phyloP scores from a whole-genome alignment of 2,113 vertebrate species.

The Anguilla japonica region DNA sequence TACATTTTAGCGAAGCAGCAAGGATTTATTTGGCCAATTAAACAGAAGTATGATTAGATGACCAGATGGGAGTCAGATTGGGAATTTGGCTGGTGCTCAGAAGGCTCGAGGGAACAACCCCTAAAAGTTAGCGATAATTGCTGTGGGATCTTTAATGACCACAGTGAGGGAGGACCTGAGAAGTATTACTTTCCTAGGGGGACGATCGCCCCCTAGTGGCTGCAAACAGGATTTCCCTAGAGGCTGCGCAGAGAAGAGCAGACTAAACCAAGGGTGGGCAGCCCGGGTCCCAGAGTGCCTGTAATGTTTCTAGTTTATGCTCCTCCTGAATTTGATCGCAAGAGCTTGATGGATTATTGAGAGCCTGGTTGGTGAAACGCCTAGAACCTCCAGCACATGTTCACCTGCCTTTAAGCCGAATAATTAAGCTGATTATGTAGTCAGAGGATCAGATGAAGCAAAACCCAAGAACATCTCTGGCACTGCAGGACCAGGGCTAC shows the following conservation, averaged over 20 bases:
- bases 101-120: not conserved
- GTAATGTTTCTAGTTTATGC: not conserved
- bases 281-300: not conserved
- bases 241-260: not conserved
- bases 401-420: too few species aligned
- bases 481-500: too few species aligned
- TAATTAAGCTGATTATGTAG: too few species aligned
- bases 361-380: too few species aligned
- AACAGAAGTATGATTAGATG: not conserved
- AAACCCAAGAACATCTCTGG: too few species aligned
- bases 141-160: slow-evolving; percentile 3
- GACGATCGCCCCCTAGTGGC: not conserved
- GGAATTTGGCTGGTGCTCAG: not conserved
- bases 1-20: not conserved
- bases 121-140: not conserved
- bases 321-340: too few species aligned
- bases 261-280: not conserved
- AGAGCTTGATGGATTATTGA: too few species aligned
- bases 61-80: slow-evolving; percentile 4
- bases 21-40: not conserved
- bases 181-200: not conserved
- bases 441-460: too few species aligned
- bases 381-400: too few species aligned
- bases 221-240: not conserved
- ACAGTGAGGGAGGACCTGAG: not conserved